Conservation (phyloP, 2,113 vertebrate species). For the Eudyptes chrysolophus region DNA sequence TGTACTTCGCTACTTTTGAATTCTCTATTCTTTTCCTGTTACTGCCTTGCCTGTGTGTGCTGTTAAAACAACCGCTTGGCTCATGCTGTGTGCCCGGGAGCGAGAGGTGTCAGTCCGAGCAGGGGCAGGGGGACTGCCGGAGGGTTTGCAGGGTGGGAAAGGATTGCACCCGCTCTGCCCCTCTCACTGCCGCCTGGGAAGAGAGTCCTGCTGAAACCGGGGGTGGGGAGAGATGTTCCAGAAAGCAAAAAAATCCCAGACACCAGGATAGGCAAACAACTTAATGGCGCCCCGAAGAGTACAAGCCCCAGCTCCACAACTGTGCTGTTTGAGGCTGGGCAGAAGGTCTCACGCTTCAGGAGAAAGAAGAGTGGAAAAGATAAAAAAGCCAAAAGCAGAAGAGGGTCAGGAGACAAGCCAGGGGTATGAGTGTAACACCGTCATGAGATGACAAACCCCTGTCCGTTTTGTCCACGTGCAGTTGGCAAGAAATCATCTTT, state of each 20-base stretch:
- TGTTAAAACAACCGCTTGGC: accelerated
- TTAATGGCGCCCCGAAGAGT: accelerated
- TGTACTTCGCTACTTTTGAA: accelerated
- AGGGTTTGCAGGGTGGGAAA: background rate
- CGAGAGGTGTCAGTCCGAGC: background rate
- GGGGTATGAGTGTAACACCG: background rate
- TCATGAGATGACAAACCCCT: background rate
- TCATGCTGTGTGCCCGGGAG: background rate
- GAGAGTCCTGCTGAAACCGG: background rate
- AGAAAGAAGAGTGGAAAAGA: background rate
- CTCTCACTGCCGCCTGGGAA: background rate
- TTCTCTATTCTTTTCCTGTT: background rate
- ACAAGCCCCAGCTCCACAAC: background rate
- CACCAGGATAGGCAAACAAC: no score
- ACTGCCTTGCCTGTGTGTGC: background rate
- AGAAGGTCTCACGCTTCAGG: accelerated
- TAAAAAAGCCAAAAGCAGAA: background rate
- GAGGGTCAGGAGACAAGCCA: background rate
- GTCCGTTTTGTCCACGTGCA: accelerated
- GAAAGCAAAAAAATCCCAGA: background rate
- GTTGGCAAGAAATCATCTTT: background rate
- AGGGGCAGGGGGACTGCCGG: background rate
- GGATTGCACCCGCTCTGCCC: background rate
- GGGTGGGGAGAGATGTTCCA: background rate
- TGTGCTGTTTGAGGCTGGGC: background rate